phyloP scores from a whole-genome alignment of 2,797 vertebrate species.

The Diplodus sargus region DNA sequence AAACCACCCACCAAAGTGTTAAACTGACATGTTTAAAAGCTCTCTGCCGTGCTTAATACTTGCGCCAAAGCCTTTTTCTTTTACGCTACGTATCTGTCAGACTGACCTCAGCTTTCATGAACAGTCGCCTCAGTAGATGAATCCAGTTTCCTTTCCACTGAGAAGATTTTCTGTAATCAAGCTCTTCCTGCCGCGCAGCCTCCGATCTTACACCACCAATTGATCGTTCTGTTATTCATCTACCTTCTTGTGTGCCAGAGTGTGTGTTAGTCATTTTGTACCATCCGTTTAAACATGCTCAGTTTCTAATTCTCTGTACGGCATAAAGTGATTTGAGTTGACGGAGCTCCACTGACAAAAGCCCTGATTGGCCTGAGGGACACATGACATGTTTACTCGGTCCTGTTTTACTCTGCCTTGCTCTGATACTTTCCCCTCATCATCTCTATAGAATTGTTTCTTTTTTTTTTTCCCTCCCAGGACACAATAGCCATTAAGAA shows the following conservation, averaged over 20 bases:
- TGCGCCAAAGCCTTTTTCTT: neutral
- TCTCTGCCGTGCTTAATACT: neutral
- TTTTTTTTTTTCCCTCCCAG: slow-evolving; percentile 71
- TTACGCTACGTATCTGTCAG: neutral
- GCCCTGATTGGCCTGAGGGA: slow-evolving; percentile 1
- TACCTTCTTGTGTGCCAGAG: neutral
- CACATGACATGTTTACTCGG: neutral
- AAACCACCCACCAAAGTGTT: neutral
- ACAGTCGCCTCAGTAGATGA: neutral
- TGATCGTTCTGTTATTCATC: neutral
- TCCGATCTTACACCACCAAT: neutral
- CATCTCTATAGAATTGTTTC: slow-evolving; percentile 47
- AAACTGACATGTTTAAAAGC: neutral
- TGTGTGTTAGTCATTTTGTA: neutral
- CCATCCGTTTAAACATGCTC: neutral
- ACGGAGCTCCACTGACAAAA: slow-evolving; percentile 17
- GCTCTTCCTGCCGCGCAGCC: neutral
- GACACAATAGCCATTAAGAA: slow-evolving; percentile 95
- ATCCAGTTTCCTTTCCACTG: neutral
- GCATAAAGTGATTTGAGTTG: slow-evolving; percentile 4
- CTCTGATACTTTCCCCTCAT: slow-evolving; percentile 45
- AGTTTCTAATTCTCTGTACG: neutral
- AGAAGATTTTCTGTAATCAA: neutral
- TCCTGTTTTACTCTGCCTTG: neutral
- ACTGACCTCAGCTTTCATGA: neutral